Conservation (phyloP, 2,888 invertebrate genomes). For the Neelides folsomi region DNA sequence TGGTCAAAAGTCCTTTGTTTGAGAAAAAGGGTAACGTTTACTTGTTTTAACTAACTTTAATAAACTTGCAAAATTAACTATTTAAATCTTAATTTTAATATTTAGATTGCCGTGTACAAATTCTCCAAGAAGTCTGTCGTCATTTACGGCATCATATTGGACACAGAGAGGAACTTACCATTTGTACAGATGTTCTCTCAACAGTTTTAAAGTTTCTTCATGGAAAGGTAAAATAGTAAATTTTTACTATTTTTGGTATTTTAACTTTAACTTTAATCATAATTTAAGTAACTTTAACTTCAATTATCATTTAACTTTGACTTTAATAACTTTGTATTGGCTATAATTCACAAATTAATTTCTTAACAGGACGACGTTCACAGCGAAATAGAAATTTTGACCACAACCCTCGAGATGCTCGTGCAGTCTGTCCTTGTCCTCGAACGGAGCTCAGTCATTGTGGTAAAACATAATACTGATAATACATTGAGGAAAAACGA, state of each 20-base stretch:
- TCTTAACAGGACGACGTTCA: too few relatives aligned
- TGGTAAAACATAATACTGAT: conserved; percentile 40
- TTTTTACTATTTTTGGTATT: too few relatives aligned
- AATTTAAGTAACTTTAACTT: too few relatives aligned
- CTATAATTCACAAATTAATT: too few relatives aligned
- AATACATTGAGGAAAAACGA: too few relatives aligned
- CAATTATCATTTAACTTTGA: too few relatives aligned
- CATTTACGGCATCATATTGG: conserved; percentile 71
- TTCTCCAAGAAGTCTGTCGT: conserved; percentile 69
- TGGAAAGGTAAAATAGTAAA: not conserved
- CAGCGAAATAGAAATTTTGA: conserved; percentile 69
- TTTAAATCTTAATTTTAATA: conserved; percentile 12
- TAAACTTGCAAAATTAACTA: conserved; percentile 10
- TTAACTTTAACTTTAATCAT: too few relatives aligned
- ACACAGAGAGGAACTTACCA: conserved; percentile 63
- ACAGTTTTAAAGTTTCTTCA: conserved; percentile 12
- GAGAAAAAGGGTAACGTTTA: conserved; percentile 40
- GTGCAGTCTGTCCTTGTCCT: conserved; percentile 72
- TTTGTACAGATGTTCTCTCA: conserved; percentile 69
- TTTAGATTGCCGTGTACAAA: conserved; percentile 67
- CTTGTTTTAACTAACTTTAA: conserved; percentile 3
- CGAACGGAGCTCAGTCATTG: conserved; percentile 60
- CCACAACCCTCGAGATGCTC: conserved; percentile 65
- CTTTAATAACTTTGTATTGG: too few relatives aligned
- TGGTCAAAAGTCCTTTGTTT: conserved; percentile 59